phyloP scores from a whole-genome alignment of 2,888 invertebrate species.

The Drosophila heteroneura region DNA sequence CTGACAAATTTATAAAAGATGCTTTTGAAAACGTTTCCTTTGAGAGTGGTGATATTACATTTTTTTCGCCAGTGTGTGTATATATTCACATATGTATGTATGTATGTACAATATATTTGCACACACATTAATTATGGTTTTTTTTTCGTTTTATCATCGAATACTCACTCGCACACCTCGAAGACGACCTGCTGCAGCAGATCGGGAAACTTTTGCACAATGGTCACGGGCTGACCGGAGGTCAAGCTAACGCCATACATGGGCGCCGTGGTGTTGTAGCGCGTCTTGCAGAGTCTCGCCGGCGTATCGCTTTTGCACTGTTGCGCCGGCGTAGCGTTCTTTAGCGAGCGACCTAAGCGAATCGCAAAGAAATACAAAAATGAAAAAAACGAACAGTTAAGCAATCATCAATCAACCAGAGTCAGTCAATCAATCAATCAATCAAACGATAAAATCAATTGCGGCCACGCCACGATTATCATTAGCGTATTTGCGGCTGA shows the following conservation, averaged over 20 bases:
- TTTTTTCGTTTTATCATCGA: background rate
- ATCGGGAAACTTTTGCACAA: conserved; percentile 97
- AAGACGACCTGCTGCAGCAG: conserved; percentile 96
- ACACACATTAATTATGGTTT: background rate
- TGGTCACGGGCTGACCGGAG: conserved; percentile 96
- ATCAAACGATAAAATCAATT: conserved; percentile 45
- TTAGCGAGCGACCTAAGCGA: conserved; percentile 83
- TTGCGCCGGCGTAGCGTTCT: conserved; percentile 76
- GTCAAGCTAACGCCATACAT: conserved; percentile 97
- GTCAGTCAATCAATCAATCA: conserved; percentile 35
- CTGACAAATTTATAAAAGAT: background rate
- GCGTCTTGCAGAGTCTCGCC: conserved; percentile 92
- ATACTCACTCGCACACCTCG: conserved; percentile 95
- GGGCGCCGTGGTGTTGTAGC: conserved; percentile 96
- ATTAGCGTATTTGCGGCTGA: conserved; percentile 62
- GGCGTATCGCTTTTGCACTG: conserved; percentile 88
- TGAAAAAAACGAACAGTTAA: background rate
- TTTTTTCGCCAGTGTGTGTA: background rate
- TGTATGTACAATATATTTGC: background rate
- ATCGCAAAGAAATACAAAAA: background rate
- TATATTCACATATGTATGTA: background rate
- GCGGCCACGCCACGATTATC: conserved; percentile 50
- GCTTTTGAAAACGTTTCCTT: background rate
- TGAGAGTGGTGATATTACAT: background rate
- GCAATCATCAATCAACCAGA: conserved; percentile 1